Conservation (phyloP, 2,888 invertebrate species). For the Bombylius major region DNA sequence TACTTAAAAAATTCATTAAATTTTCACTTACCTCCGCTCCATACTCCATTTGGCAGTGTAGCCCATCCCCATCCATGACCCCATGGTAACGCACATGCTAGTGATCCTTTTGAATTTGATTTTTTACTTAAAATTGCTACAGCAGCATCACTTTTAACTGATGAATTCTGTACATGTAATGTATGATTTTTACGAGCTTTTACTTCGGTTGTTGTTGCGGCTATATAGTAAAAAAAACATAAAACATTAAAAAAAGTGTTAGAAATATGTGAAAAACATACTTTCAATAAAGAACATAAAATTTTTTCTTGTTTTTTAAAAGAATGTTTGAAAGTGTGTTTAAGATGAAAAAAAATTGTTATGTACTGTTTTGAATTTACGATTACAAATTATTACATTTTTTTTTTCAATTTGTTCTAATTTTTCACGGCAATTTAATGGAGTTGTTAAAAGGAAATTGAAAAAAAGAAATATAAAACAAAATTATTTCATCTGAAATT, state of each 20-base stretch:
- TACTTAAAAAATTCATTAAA: too few relatives aligned
- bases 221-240: slow-evolving; percentile 21
- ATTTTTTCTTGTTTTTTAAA: not conserved
- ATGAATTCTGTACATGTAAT: slow-evolving; percentile 24
- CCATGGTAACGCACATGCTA: slow-evolving; percentile 41
- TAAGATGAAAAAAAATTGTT: too few relatives aligned
- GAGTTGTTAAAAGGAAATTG: not conserved
- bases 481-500: not conserved
- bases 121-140: slow-evolving; percentile 37
- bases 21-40: slow-evolving; percentile 46
- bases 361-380: too few relatives aligned
- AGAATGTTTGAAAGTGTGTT: too few relatives aligned
- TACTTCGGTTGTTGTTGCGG: slow-evolving; percentile 43
- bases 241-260: too few relatives aligned
- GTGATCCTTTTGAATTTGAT: slow-evolving; percentile 32
- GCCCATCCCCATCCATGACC: slow-evolving; percentile 69
- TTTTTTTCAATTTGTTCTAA: too few relatives aligned
- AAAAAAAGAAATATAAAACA: not conserved
- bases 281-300: not conserved
- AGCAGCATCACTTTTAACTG: slow-evolving; percentile 35
- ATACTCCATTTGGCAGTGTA: slow-evolving; percentile 50
- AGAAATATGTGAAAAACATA: too few relatives aligned
- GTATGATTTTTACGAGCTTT: slow-evolving; percentile 27
- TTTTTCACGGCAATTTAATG: too few relatives aligned
- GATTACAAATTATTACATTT: too few relatives aligned